These are phyloP conservation scores for Agrotis puta DNA, from an alignment of 2,888 invertebrate genomes.

Conservation along the genomic window DNA sequence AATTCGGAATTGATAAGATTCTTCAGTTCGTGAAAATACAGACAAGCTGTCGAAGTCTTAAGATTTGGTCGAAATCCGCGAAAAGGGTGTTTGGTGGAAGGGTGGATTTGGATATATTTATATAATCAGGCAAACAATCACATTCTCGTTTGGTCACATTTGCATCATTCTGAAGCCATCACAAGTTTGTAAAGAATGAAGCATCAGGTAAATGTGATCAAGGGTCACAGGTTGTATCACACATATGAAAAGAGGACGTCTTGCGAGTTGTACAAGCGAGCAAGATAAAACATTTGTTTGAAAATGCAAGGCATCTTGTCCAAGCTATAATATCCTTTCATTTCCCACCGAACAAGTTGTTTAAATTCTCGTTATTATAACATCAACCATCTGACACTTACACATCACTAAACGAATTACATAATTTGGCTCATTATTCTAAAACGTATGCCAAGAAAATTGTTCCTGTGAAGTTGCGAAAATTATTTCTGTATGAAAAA, in stretches of 20 bases:
- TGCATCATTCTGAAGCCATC: no score
- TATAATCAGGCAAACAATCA: no score
- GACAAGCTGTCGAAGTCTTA: background rate
- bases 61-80: background rate
- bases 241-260: background rate
- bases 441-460: conserved; percentile 82
- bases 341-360: conserved; percentile 74
- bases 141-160: no score
- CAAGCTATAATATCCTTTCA: conserved; percentile 74
- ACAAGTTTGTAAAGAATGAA: background rate
- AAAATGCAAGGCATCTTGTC: conserved; percentile 82
- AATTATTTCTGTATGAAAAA: conserved; percentile 61
- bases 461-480: conserved; percentile 68
- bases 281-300: conserved; percentile 19
- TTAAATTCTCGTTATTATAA: conserved; percentile 74
- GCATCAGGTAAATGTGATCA: background rate
- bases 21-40: background rate
- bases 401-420: conserved; percentile 75
- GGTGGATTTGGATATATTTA: no score
- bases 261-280: conserved; percentile 47
- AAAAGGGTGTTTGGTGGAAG: no score
- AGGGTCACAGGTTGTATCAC: no score
- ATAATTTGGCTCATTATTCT: conserved; percentile 85
- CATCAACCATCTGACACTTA: conserved; percentile 78
- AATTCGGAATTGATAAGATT: conserved; percentile 8